Percentiles rank a stretch among this genome's conserved stretches.
phyloP scores from a whole-genome alignment of 1,140 invertebrate genomes.

The Trichogramma pretiosum region DNA sequence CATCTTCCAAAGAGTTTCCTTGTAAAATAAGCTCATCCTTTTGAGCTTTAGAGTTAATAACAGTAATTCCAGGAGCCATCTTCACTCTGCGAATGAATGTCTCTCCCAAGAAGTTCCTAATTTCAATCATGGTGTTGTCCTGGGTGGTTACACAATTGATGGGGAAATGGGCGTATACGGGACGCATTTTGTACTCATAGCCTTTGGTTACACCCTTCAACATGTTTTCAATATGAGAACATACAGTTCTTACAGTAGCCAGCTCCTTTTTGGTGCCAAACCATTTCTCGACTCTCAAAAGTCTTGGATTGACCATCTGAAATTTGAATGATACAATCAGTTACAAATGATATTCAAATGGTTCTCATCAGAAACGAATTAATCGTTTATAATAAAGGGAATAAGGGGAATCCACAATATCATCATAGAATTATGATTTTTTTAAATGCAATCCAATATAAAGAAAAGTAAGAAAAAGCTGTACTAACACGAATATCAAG shows the following conservation, averaged over 20 bases:
- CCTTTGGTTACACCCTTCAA: constrained; percentile 93
- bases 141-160: constrained; percentile 98
- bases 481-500: constrained; percentile 71
- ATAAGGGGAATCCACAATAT: constrained; percentile 43
- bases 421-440: constrained; percentile 25
- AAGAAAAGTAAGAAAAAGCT: neutral
- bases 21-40: constrained; percentile 97
- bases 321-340: no score
- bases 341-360: no score
- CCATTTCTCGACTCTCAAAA: constrained; percentile 95
- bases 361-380: no score
- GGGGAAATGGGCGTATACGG: constrained; percentile 99
- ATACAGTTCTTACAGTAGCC: constrained; percentile 94
- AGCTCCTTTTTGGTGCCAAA: constrained; percentile 97
- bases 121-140: constrained; percentile 82
- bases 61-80: constrained; percentile 92
- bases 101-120: constrained; percentile 98
- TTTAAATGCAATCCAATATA: neutral
- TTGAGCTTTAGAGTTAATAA: constrained; percentile 82
- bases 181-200: constrained; percentile 98
- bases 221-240: constrained; percentile 99
- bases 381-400: constrained; percentile 42
- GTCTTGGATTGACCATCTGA: constrained; percentile 59
- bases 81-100: constrained; percentile 91
- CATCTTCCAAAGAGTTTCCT: constrained; percentile 96